Conservation (phyloP, 35 echinoderm and acorn worm species). For the Diadema setosum region DNA sequence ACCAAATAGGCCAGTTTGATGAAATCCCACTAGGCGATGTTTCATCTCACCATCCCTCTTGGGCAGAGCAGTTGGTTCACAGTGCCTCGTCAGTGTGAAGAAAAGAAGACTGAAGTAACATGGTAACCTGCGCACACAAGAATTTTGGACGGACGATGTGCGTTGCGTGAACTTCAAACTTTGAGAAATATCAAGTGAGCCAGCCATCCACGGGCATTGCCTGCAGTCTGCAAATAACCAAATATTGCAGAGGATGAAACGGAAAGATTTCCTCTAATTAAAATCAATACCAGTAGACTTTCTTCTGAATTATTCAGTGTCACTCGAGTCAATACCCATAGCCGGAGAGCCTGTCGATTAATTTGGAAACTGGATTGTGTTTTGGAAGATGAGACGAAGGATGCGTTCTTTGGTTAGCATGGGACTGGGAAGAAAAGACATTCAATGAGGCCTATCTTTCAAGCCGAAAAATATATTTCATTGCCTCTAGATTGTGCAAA, state of each 20-base stretch:
- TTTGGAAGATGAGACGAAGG: background rate
- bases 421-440: background rate
- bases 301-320: constrained; percentile 23
- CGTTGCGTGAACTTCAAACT: background rate
- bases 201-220: background rate
- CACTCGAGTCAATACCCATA: background rate
- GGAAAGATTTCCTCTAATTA: constrained; percentile 10
- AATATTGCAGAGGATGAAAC: background rate
- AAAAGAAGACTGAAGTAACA: too few relatives aligned
- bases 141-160: too few relatives aligned
- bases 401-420: background rate
- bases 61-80: too few relatives aligned
- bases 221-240: constrained; percentile 1
- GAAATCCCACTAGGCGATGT: too few relatives aligned
- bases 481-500: constrained; percentile 11
- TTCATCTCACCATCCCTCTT: too few relatives aligned
- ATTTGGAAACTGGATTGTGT: background rate
- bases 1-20: too few relatives aligned
- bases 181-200: background rate
- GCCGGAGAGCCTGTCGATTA: background rate
- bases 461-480: background rate
- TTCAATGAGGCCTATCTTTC: background rate
- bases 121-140: too few relatives aligned
- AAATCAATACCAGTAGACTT: constrained; percentile 2
- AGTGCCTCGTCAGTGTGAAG: too few relatives aligned